These are phyloP conservation scores for Apantesis nais DNA, from an alignment of 2,888 invertebrate species.

Conservation along the genomic window DNA sequence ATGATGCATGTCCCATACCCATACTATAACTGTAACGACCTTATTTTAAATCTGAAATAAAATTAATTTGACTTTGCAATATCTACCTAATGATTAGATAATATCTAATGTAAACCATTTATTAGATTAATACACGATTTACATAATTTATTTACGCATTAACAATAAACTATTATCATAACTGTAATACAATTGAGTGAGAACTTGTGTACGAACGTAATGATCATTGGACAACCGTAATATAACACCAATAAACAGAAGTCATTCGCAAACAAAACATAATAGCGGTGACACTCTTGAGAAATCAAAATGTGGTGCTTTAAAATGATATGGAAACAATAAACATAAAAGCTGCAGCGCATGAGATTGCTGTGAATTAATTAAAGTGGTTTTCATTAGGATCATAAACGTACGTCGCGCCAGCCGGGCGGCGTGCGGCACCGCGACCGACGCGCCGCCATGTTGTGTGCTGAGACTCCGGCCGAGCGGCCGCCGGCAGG, in stretches of 20 bases:
- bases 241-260: constrained; percentile 64
- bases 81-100: background rate
- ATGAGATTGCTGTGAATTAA: constrained; percentile 84
- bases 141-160: constrained; percentile 9
- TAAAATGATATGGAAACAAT: constrained; percentile 83
- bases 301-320: constrained; percentile 82
- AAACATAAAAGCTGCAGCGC: constrained; percentile 81
- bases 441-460: constrained; percentile 52
- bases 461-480: constrained; percentile 46
- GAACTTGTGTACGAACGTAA: constrained; percentile 68
- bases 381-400: constrained; percentile 84
- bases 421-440: constrained; percentile 29
- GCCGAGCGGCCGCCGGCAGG: constrained; percentile 48
- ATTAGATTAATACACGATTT: background rate
- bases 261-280: constrained; percentile 71
- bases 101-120: background rate
- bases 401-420: constrained; percentile 67
- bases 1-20: too few species aligned
- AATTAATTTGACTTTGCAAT: background rate
- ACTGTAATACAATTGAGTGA: constrained; percentile 71
- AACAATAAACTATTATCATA: constrained; percentile 45
- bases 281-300: constrained; percentile 80
- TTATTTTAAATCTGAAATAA: background rate
- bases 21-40: background rate
- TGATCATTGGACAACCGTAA: constrained; percentile 65